Conservation (phyloP, 2,113 vertebrate genomes). For the Variabilichromis moorii region DNA sequence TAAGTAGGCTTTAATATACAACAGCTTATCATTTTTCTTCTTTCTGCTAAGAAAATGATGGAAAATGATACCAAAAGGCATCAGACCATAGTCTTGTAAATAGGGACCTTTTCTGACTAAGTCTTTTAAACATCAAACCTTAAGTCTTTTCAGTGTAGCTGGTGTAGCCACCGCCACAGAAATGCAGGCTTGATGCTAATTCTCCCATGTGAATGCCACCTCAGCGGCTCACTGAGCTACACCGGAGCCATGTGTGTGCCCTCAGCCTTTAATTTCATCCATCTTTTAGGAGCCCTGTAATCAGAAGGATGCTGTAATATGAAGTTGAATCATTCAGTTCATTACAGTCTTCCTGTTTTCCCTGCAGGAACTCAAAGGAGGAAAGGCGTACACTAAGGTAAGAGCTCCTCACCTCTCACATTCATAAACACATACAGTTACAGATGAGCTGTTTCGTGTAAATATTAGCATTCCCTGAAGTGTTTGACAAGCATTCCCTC, state of each 20-base stretch:
- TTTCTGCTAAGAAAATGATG: background rate
- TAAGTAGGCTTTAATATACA: background rate
- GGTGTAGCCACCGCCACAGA: background rate
- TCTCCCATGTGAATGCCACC: background rate
- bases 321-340: background rate
- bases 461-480: slow-evolving; percentile 23
- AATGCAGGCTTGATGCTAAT: background rate
- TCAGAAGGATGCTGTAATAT: slow-evolving; percentile 6
- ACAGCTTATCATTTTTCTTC: rapidly evolving
- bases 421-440: background rate
- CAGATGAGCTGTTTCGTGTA: background rate
- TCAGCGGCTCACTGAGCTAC: background rate
- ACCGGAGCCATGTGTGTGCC: background rate
- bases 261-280: slow-evolving; percentile 13
- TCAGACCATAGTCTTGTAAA: rapidly evolving
- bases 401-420: slow-evolving; percentile 28
- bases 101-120: background rate
- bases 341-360: slow-evolving; percentile 64
- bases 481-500: background rate
- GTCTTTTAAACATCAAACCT: background rate
- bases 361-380: slow-evolving; percentile 96
- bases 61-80: background rate
- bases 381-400: slow-evolving; percentile 97
- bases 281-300: slow-evolving; percentile 11
- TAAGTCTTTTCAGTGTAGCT: rapidly evolving